Base-by-base conservation (phyloP, 2,888 invertebrate species). In the Dynastes maya region DNA sequence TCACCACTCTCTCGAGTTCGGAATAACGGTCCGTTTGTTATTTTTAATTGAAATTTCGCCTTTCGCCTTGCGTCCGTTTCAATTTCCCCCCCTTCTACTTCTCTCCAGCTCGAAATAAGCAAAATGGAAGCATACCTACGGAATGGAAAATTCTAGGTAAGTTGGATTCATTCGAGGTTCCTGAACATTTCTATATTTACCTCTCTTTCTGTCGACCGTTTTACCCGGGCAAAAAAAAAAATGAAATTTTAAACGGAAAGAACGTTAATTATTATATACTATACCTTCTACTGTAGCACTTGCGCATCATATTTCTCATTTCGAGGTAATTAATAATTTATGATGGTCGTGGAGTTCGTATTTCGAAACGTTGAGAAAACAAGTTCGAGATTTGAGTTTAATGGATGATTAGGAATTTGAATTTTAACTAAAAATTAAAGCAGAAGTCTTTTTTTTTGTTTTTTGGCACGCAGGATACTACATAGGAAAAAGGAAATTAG, bases 31-130 rank as follows among this genome's bases (percentile, higher is more conserved):
- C 49, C 11, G 67, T 49, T 68, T 68, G 49, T 68, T 49, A 68
- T 68, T 68, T 68, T 68, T 68, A 68, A 68, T 68, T 68, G 67
- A 68, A 68, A 68, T 68, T 68, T 49, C 67, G 45, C 49, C 49
- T 68, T 49, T 49, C 49, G 67, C 13, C n/a, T 16, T 16, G 40
- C 45, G 67, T 49, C 49, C 27, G 67, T 68, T 27, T 68, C 67
- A 27, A 49, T 68, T 68, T 67, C 11, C 53, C 9, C n/a, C 6
- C 16, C 16, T 9, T 13, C 16, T 53, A n/a, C 53, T 16, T 2
- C 16, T 13, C 53, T 16, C n/a, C 53, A 13, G n/a, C 53, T n/a
- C n/a, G 53, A 16, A 53, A n/a, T n/a, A 53, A 53, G 45, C 45
- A 45, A 45, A 45, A 45, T 45, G 45, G 45, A 45, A 45, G 8